Percentiles rank a stretch among this genome's conserved stretches.
Conservation (phyloP, 2,797 vertebrate genomes). For the Sebastes miniatus region DNA sequence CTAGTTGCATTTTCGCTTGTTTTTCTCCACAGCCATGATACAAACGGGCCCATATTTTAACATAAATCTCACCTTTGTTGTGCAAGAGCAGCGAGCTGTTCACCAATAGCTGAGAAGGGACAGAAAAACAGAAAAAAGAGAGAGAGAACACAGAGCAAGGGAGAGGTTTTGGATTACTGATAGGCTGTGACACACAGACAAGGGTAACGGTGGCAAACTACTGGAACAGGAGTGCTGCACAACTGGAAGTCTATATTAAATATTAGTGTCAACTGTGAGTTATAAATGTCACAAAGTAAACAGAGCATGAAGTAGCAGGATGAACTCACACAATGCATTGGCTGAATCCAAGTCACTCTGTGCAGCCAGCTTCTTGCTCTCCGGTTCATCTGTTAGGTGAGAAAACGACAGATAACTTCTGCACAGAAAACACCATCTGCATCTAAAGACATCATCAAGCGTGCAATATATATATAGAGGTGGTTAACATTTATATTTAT, state of each 20-base stretch:
- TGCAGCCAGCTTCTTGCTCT: conserved; percentile 90
- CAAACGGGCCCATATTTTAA: not conserved
- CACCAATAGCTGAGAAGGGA: conserved; percentile 79
- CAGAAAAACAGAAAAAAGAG: conserved; percentile 1
- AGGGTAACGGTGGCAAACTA: not conserved
- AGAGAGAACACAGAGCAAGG: not conserved
- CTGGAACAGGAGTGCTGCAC: not conserved
- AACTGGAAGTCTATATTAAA: not conserved
- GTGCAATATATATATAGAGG: not conserved
- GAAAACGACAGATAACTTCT: no score
- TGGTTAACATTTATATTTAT: not conserved
- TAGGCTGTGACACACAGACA: not conserved
- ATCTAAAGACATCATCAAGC: not conserved
- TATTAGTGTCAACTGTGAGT: not conserved
- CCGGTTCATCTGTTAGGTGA: conserved; percentile 85
- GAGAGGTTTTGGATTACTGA: conserved; percentile 38
- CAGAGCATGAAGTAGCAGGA: not conserved
- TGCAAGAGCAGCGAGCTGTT: conserved; percentile 88
- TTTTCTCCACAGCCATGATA: not conserved
- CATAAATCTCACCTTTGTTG: conserved; percentile 82
- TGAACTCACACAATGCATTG: conserved; percentile 66
- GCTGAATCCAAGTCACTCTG: conserved; percentile 81
- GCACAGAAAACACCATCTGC: not conserved
- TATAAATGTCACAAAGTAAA: not conserved
- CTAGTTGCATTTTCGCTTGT: not conserved